Percentiles rank a stretch among this genome's conserved stretches.
These are phyloP conservation scores for Gastracanthus pulcherrimus DNA, from an alignment of 2,888 invertebrate genomes.

Conservation along the genomic window DNA sequence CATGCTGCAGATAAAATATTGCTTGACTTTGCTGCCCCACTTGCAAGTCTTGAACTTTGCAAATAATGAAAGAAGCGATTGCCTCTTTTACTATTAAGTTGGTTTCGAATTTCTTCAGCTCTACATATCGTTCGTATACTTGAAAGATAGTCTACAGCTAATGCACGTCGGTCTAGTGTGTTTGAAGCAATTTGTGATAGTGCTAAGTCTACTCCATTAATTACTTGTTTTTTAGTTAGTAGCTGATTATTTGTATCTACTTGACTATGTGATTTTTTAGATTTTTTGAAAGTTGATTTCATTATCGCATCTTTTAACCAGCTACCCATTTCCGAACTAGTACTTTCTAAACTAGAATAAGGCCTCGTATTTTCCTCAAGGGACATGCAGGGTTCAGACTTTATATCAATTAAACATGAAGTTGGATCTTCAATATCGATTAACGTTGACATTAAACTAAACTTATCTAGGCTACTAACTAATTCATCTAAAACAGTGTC, in stretches of 20 bases:
- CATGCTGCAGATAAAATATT: slow-evolving; percentile 71
- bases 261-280: slow-evolving; percentile 53
- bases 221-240: slow-evolving; percentile 64
- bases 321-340: slow-evolving; percentile 72
- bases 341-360: slow-evolving; percentile 66
- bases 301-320: slow-evolving; percentile 66
- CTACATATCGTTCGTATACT: slow-evolving; percentile 84
- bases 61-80: slow-evolving; percentile 90
- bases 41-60: slow-evolving; percentile 79
- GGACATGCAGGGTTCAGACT: slow-evolving; percentile 75
- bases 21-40: slow-evolving; percentile 48
- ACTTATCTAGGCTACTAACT: slow-evolving; percentile 65
- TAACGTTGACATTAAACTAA: slow-evolving; percentile 69
- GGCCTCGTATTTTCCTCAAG: slow-evolving; percentile 70
- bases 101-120: slow-evolving; percentile 82
- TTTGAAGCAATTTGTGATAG: slow-evolving; percentile 79
- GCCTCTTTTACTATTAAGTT: slow-evolving; percentile 82
- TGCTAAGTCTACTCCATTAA: slow-evolving; percentile 67
- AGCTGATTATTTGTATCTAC: slow-evolving; percentile 46
- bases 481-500: slow-evolving; percentile 61
- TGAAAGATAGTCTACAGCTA: slow-evolving; percentile 85
- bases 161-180: slow-evolving; percentile 79
- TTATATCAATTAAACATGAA: slow-evolving; percentile 66
- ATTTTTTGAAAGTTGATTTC: slow-evolving; percentile 20
- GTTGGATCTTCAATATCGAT: slow-evolving; percentile 69